These are phyloP conservation scores for Geothlypis trichas DNA, from an alignment of 2,113 vertebrate species.

Conservation along the genomic window DNA sequence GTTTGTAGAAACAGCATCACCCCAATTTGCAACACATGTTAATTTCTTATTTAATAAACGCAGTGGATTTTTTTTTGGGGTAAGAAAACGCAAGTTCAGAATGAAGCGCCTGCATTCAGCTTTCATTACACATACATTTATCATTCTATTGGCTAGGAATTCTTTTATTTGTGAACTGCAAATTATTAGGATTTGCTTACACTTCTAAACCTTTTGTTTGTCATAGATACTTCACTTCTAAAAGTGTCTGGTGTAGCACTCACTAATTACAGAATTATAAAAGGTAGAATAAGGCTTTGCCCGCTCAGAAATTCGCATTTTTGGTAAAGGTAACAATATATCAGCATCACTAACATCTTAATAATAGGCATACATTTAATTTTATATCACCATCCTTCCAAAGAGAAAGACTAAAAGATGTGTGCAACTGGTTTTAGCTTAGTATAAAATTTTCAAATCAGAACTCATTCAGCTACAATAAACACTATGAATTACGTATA, in stretches of 20 bases:
- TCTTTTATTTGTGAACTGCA: slow-evolving; percentile 50
- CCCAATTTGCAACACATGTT: slow-evolving; percentile 5
- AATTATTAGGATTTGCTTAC: slow-evolving; percentile 48
- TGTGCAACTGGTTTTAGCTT: slow-evolving; percentile 39
- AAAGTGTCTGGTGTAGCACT: slow-evolving; percentile 44
- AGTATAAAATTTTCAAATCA: slow-evolving; percentile 44
- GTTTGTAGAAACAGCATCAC: slow-evolving; percentile 27
- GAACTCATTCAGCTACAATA: slow-evolving; percentile 4
- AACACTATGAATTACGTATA: slow-evolving; percentile 30
- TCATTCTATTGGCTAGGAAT: background rate
- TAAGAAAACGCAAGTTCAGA: background rate
- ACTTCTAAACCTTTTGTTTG: slow-evolving; percentile 33
- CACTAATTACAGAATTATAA: slow-evolving; percentile 56
- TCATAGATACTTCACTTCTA: slow-evolving; percentile 30
- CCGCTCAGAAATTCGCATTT: slow-evolving; percentile 38
- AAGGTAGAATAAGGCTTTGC: slow-evolving; percentile 63
- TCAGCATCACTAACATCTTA: slow-evolving; percentile 41
- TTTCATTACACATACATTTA: slow-evolving; percentile 36
- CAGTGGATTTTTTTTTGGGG: background rate
- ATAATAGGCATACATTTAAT: slow-evolving; percentile 37
- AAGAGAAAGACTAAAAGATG: slow-evolving; percentile 12
- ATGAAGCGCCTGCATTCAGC: slow-evolving; percentile 17
- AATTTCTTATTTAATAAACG: background rate
- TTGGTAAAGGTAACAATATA: slow-evolving; percentile 62
- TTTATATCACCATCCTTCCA: slow-evolving; percentile 30